Conservation (phyloP, 2,797 vertebrate species). For the Coregonus ussuriensis region DNA sequence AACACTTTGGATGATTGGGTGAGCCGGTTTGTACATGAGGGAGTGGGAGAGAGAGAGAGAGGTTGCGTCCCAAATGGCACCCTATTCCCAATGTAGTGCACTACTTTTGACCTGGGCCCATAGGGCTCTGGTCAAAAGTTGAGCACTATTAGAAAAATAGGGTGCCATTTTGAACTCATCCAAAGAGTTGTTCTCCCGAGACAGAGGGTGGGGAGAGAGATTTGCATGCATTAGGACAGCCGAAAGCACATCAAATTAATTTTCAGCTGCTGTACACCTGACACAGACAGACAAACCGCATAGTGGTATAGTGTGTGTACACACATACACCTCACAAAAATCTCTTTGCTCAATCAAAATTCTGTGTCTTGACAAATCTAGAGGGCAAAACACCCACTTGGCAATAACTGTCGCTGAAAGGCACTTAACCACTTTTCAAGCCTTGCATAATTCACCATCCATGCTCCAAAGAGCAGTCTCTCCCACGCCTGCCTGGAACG, state of each 20-base stretch:
- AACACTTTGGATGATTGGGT: constrained; percentile 53
- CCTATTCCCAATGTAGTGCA: not conserved
- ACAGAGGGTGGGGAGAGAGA: constrained; percentile 50
- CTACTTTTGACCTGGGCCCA: not conserved
- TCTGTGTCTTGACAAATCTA: not conserved
- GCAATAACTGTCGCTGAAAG: constrained; percentile 32
- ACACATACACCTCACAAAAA: constrained; percentile 5
- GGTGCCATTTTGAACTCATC: not conserved
- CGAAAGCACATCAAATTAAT: constrained; percentile 67
- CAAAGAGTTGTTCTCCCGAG: constrained; percentile 63
- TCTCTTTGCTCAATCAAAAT: not conserved
- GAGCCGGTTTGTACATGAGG: constrained; percentile 58
- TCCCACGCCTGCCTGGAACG: constrained; percentile 22
- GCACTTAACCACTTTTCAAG: constrained; percentile 20
- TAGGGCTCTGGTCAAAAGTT: not conserved
- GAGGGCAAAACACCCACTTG: constrained; percentile 43
- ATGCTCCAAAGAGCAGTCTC: constrained; percentile 2
- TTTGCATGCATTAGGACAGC: constrained; percentile 71
- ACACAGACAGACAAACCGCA: not conserved
- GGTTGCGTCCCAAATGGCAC: not conserved
- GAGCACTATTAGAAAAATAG: no score
- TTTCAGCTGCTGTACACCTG: constrained; percentile 52
- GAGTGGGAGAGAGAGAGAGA: constrained; percentile 23
- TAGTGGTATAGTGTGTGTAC: no score
- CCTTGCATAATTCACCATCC: constrained; percentile 22